Percentiles rank a stretch among this genome's conserved stretches.
phyloP scores from a whole-genome alignment of 1,140 invertebrate species.

The Tachypleus tridentatus region DNA sequence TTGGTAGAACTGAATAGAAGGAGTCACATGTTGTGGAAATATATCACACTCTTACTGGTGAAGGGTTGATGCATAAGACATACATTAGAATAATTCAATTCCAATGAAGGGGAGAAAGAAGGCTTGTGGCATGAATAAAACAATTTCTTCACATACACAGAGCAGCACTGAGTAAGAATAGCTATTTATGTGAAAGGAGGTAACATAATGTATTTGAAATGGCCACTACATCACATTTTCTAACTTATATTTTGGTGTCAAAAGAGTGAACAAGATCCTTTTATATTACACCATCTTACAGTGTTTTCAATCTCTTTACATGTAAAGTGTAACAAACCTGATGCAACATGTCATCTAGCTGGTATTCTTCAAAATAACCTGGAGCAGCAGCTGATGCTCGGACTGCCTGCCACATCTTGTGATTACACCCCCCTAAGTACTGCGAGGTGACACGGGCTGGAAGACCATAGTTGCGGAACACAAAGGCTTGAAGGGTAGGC shows the following conservation, averaged over 20 bases:
- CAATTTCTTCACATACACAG: no score
- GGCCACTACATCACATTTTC: no score
- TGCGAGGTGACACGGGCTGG: slow-evolving; percentile 58
- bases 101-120: no score
- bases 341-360: slow-evolving; percentile 58
- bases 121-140: no score
- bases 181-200: no score
- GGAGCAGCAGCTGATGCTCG: slow-evolving; percentile 85
- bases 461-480: slow-evolving; percentile 81
- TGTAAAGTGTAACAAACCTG: slow-evolving; percentile 45
- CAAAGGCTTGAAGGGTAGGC: slow-evolving; percentile 60
- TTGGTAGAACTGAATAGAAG: no score
- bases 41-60: no score
- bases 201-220: no score
- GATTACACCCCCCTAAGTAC: slow-evolving; percentile 60
- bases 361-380: slow-evolving; percentile 80
- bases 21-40: no score
- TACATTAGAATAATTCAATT: no score
- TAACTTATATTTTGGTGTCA: background rate
- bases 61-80: no score
- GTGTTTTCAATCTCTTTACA: background rate
- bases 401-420: slow-evolving; percentile 74
- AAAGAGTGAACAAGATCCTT: background rate
- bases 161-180: no score
- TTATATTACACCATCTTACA: background rate